Evolutionary conservation across 2,888 invertebrate genomes (phyloP).

Genomic region (Horisme vitalbata): DNA sequence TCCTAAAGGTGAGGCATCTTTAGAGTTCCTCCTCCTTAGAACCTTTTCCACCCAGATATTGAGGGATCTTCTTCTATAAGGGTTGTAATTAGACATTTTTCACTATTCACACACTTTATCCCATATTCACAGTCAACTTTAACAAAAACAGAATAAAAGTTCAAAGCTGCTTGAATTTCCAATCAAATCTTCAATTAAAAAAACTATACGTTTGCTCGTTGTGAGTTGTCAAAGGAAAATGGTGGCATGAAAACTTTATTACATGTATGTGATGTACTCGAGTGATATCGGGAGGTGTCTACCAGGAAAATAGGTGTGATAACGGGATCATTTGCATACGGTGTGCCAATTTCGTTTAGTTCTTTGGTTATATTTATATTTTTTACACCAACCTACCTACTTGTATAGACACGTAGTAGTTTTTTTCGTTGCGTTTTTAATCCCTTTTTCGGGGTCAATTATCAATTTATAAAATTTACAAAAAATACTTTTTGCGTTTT

Average conservation of each 20-base stretch:
- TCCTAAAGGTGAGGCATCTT: conserved; percentile 31
- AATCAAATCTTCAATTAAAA: conserved; percentile 34
- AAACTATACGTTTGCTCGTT: conserved; percentile 60
- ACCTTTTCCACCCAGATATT: conserved; percentile 55
- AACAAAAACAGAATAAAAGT: not conserved
- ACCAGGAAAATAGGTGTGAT: conserved; percentile 71
- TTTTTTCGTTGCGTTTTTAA: too few relatives aligned
- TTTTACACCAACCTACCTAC: too few relatives aligned
- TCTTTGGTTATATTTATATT: conserved; percentile 1
- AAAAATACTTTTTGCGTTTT: too few relatives aligned
- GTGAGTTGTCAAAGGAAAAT: conserved; percentile 73
- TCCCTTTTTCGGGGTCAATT: not conserved
- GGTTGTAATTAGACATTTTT: conserved; percentile 35
- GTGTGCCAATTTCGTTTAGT: conserved; percentile 8
- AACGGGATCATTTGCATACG: conserved; percentile 55
- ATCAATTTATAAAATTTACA: too few relatives aligned
- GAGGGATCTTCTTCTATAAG: conserved; percentile 53
- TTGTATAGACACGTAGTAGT: too few relatives aligned
- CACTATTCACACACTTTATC: conserved; percentile 12
- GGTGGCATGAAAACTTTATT: conserved; percentile 61
- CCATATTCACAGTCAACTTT: conserved; percentile 15
- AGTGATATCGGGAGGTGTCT: conserved; percentile 57
- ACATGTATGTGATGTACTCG: conserved; percentile 41
- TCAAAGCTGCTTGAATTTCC: too few relatives aligned
- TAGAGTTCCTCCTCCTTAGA: conserved; percentile 50